Evolutionary conservation across 2,888 invertebrate genomes (phyloP).

Genomic region (Zelleria hepariella): DNA sequence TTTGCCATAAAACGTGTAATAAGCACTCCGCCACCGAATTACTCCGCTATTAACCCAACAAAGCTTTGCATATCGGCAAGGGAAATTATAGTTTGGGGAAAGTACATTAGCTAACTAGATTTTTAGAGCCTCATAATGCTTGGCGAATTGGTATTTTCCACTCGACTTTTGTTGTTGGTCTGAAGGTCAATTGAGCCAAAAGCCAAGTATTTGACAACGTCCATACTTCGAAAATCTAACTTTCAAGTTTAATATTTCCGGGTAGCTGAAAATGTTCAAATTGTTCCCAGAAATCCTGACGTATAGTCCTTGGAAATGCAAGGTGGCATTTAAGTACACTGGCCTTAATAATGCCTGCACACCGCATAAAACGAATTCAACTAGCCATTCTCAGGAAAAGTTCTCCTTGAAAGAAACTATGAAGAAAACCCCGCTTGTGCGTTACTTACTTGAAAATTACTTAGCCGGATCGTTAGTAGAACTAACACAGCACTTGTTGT

Average conservation of each 20-base stretch:
- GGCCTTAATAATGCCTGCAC: neutral
- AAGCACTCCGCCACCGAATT: conserved; percentile 31
- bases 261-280: too few relatives aligned
- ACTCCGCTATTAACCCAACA: conserved; percentile 35
- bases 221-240: too few relatives aligned
- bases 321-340: too few relatives aligned
- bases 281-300: too few relatives aligned
- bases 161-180: too few relatives aligned
- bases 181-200: too few relatives aligned
- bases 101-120: neutral
- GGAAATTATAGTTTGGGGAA: neutral
- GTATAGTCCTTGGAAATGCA: too few relatives aligned
- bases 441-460: neutral
- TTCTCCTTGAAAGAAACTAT: neutral
- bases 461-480: conserved; percentile 9
- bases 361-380: too few relatives aligned
- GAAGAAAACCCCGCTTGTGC: neutral
- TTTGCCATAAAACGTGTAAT: conserved; percentile 40
- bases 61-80: neutral
- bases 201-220: too few relatives aligned
- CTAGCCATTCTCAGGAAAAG: neutral
- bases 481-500: conserved; percentile 12
- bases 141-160: too few relatives aligned
- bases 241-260: too few relatives aligned
- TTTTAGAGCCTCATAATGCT: neutral